Evolutionary conservation across 2,797 vertebrate species (phyloP).

Genomic region (Micrastur ruficollis): DNA sequence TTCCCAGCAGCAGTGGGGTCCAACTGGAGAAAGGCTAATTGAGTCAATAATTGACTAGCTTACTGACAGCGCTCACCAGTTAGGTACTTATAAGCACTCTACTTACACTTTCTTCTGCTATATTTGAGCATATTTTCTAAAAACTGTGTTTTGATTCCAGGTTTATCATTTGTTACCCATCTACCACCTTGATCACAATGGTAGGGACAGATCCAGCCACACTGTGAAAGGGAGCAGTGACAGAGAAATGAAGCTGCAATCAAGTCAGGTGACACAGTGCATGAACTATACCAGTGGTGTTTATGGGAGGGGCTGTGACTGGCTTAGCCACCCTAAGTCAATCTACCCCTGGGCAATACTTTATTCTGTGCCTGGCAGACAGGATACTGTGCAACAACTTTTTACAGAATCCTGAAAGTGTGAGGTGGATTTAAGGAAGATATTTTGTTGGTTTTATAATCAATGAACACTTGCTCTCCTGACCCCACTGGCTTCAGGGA

Average conservation of each 20-base stretch:
- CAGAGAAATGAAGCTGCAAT: neutral
- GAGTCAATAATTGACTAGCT: neutral
- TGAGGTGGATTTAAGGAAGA: neutral
- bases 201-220: neutral
- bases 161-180: neutral
- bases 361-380: neutral
- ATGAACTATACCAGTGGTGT: neutral
- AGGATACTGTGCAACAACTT: neutral
- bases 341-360: neutral
- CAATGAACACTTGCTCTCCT: neutral
- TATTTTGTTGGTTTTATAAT: neutral
- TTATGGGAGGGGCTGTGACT: neutral
- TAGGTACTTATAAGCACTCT: neutral
- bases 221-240: neutral
- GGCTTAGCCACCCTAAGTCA: neutral
- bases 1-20: neutral
- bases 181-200: neutral
- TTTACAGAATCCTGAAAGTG: neutral
- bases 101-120: neutral
- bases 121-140: neutral
- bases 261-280: neutral
- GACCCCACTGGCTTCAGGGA: neutral
- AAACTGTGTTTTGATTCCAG: neutral
- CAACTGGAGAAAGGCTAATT: neutral
- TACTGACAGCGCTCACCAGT: neutral